These are phyloP conservation scores for Drosophila subquinaria DNA, from an alignment of 2,888 invertebrate species.

Conservation along the genomic window DNA sequence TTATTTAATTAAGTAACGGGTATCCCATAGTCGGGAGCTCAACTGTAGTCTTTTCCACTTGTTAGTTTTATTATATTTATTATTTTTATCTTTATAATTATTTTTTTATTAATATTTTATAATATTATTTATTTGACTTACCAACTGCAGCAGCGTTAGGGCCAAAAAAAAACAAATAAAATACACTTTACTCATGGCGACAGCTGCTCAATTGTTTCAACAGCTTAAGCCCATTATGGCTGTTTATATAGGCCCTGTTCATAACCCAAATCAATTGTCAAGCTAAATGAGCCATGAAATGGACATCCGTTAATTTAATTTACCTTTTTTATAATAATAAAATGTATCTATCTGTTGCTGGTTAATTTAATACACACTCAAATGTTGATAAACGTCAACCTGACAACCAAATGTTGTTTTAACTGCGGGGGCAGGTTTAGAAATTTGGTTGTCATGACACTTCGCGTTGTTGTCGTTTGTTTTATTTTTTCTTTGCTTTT, in stretches of 20 bases:
- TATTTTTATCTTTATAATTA: too few relatives aligned
- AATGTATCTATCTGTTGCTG: neutral
- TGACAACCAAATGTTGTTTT: conserved; percentile 37
- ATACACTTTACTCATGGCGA: conserved; percentile 41
- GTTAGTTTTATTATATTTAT: too few relatives aligned
- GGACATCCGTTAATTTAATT: conserved; percentile 61
- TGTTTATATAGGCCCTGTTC: conserved; percentile 43
- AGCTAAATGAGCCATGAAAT: conserved; percentile 58
- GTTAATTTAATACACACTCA: conserved; percentile 45
- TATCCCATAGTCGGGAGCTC: too few relatives aligned
- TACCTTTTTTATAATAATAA: conserved; percentile 20
- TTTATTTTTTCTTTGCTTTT: conserved; percentile 22
- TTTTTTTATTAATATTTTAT: too few relatives aligned
- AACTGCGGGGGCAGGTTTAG: neutral
- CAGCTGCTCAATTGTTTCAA: conserved; percentile 4
- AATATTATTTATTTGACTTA: neutral
- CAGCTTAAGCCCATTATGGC: neutral
- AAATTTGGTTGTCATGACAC: conserved; percentile 55
- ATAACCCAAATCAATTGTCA: conserved; percentile 40
- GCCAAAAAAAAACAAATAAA: conserved; percentile 17
- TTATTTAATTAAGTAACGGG: too few relatives aligned
- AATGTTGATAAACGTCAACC: conserved; percentile 14
- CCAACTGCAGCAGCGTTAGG: conserved; percentile 22
- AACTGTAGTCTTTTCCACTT: too few relatives aligned
- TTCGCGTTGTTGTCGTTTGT: conserved; percentile 24